Evolutionary conservation across 1,140 invertebrate genomes (phyloP).

Genomic region (Heliconius melpomene): DNA sequence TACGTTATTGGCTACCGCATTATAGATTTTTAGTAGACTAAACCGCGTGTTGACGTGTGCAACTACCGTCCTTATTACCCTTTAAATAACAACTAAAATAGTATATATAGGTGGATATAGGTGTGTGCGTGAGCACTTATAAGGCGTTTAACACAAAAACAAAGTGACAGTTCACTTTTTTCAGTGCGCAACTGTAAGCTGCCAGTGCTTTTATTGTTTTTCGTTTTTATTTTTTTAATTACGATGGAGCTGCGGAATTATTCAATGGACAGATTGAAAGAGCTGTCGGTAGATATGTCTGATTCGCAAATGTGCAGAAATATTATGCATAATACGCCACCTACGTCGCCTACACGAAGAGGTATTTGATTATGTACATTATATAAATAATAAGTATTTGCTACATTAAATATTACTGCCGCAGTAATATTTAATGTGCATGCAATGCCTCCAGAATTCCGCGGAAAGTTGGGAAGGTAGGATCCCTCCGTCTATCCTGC

Average conservation of each 20-base stretch:
- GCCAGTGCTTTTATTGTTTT: slow-evolving; percentile 47
- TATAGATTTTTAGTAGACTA: slow-evolving; percentile 73
- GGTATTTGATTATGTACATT: slow-evolving; percentile 40
- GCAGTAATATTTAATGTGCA: too few relatives aligned
- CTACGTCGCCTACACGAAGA: slow-evolving; percentile 66
- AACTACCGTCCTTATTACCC: slow-evolving; percentile 45
- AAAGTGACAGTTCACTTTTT: slow-evolving; percentile 67
- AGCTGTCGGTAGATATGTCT: slow-evolving; percentile 54
- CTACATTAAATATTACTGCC: too few relatives aligned
- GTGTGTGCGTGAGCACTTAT: slow-evolving; percentile 21
- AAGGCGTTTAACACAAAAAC: slow-evolving; percentile 41
- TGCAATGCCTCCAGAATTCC: too few relatives aligned
- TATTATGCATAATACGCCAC: slow-evolving; percentile 53
- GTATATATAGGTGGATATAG: slow-evolving; percentile 1
- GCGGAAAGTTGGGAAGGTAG: too few relatives aligned
- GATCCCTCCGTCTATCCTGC: too few relatives aligned
- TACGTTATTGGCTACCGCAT: slow-evolving; percentile 68
- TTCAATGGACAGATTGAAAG: slow-evolving; percentile 53
- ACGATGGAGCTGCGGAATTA: slow-evolving; percentile 36
- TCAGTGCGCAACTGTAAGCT: slow-evolving; percentile 41
- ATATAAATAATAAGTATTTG: too few relatives aligned
- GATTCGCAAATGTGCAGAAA: slow-evolving; percentile 51
- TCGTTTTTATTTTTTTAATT: slow-evolving; percentile 35
- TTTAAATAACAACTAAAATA: slow-evolving; percentile 34
- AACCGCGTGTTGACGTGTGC: slow-evolving; percentile 47